phyloP scores from a whole-genome alignment of 2,113 vertebrate species.

The Coptodon rendalli region DNA sequence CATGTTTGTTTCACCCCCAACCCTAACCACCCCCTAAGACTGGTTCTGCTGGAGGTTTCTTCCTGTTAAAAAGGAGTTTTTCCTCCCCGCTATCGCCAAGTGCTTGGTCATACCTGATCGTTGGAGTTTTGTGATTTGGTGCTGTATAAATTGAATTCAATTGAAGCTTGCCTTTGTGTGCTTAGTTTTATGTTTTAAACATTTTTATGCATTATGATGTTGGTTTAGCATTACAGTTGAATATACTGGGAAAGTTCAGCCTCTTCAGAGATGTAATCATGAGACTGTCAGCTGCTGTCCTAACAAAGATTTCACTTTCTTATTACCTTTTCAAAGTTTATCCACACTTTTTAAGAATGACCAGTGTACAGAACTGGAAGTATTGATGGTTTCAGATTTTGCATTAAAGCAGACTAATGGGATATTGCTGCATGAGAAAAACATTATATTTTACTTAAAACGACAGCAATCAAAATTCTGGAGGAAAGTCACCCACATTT shows the following conservation, averaged over 20 bases:
- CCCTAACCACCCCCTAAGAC: neutral
- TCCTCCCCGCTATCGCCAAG: rapidly evolving
- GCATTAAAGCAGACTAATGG: too few species aligned
- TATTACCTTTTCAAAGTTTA: neutral
- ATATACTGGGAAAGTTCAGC: neutral
- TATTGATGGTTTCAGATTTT: neutral
- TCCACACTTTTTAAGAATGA: neutral
- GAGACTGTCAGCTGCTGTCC: neutral
- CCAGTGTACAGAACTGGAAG: neutral
- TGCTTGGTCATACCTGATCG: neutral
- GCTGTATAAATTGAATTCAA: neutral
- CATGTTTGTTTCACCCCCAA: neutral
- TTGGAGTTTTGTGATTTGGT: neutral
- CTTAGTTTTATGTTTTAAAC: neutral
- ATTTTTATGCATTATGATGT: rapidly evolving
- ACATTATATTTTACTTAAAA: neutral
- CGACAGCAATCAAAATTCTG: neutral
- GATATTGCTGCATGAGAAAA: neutral
- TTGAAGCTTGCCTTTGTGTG: neutral
- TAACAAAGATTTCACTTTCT: neutral
- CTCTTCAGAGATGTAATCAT: neutral
- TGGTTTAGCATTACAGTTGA: neutral
- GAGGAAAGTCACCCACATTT: neutral
- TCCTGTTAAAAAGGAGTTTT: neutral
- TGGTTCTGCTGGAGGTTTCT: neutral